phyloP scores from a whole-genome alignment of 92 coral and sea anemone genomes.

The Meandrina meandrites region DNA sequence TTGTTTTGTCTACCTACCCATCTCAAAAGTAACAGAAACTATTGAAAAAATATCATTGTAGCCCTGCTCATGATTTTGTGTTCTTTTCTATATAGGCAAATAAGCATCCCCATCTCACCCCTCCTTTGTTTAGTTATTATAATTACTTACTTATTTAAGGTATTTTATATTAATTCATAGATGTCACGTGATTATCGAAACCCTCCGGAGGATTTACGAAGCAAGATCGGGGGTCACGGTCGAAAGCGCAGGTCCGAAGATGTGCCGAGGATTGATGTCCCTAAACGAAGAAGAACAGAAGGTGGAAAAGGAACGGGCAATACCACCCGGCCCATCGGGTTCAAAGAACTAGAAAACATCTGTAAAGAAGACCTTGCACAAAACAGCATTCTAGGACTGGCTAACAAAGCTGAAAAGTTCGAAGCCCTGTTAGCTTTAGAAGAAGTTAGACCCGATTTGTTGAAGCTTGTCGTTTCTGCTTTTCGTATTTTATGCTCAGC shows the following conservation, averaged over 20 bases:
- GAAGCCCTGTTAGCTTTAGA: constrained; percentile 39
- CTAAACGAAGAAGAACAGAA: constrained; percentile 6
- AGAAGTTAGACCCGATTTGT: constrained; percentile 51
- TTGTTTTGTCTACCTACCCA: too few species aligned
- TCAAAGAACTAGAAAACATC: constrained; percentile 40
- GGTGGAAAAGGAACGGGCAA: background rate
- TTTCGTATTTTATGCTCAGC: constrained; percentile 23
- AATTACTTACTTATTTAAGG: too few species aligned
- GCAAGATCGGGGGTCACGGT: background rate
- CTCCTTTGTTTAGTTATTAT: background rate
- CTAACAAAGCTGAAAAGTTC: constrained; percentile 21
- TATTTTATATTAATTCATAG: background rate
- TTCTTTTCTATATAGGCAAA: background rate
- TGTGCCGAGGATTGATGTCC: background rate
- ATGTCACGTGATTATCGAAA: background rate
- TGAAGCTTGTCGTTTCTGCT: constrained; percentile 40
- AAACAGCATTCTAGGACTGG: constrained; percentile 36
- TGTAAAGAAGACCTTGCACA: constrained; percentile 31
- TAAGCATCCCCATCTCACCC: background rate
- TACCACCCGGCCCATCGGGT: constrained; percentile 21
- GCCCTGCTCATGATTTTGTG: background rate
- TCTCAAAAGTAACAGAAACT: too few species aligned
- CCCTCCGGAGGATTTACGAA: background rate
- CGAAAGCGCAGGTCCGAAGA: constrained; percentile 20
- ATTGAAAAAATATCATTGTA: too few species aligned